Evolutionary conservation across 2,797 vertebrate genomes (phyloP).

Genomic region (Lagorchestes hirsutus): DNA sequence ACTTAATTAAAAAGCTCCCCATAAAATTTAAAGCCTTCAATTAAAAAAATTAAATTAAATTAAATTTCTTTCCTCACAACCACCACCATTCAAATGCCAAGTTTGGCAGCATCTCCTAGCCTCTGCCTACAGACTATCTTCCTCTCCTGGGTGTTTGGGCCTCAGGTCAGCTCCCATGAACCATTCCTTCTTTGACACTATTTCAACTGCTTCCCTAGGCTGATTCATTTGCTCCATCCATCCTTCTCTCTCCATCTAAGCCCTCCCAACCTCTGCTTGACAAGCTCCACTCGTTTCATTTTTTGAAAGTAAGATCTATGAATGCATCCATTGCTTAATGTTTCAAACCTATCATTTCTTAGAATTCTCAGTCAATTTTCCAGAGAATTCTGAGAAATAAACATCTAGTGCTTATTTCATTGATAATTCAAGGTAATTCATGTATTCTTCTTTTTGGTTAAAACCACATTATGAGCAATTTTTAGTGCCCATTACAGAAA

Average conservation of each 20-base stretch:
- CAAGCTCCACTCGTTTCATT: background rate
- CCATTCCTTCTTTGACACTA: slow-evolving; percentile 14
- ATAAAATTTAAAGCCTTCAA: slow-evolving; percentile 32
- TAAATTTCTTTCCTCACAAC: slow-evolving; percentile 16
- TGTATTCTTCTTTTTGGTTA: background rate
- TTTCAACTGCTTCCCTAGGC: slow-evolving; percentile 46
- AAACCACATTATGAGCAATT: background rate
- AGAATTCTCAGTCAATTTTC: background rate
- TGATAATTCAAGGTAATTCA: background rate
- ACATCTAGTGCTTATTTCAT: background rate
- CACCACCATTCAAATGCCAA: slow-evolving; percentile 12
- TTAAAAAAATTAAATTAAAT: slow-evolving; percentile 24
- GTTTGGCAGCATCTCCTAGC: background rate
- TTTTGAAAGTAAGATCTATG: background rate
- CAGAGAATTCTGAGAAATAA: background rate
- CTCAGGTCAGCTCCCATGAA: background rate
- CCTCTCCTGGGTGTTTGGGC: background rate
- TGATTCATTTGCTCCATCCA: slow-evolving; percentile 20
- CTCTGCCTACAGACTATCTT: background rate
- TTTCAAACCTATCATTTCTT: background rate
- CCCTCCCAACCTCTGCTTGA: background rate
- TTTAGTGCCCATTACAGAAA: background rate
- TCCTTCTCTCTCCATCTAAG: background rate
- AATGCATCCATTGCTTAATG: background rate
- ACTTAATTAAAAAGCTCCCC: slow-evolving; percentile 26